phyloP scores from a whole-genome alignment of 2,113 vertebrate genomes.

The Phyllopteryx taeniolatus region DNA sequence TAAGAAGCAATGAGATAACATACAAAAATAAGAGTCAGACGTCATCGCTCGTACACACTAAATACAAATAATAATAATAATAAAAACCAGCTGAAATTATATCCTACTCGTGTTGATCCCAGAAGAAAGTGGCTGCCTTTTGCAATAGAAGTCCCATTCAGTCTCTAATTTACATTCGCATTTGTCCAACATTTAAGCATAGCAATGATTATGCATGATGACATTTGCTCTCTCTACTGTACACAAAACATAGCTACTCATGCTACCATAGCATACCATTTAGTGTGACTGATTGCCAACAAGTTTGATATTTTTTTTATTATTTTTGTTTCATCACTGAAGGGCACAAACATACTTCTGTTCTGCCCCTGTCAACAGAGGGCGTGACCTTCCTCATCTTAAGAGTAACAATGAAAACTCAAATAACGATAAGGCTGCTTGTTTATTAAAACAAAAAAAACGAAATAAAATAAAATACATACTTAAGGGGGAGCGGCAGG shows the following conservation, averaged over 20 bases:
- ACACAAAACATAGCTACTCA: background rate
- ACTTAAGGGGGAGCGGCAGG: too few relatives aligned
- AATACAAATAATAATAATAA: background rate
- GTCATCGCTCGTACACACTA: background rate
- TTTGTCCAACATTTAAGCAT: background rate
- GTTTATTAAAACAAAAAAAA: too few relatives aligned
- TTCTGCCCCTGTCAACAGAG: too few relatives aligned
- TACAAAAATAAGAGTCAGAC: background rate
- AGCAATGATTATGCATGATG: background rate
- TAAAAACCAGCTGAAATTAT: background rate
- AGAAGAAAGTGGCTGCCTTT: background rate
- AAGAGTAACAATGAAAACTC: too few relatives aligned
- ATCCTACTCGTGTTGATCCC: background rate
- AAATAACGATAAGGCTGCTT: too few relatives aligned
- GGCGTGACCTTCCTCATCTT: too few relatives aligned
- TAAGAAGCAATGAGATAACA: background rate
- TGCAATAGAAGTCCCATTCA: background rate
- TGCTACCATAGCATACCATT: too few relatives aligned
- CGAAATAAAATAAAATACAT: too few relatives aligned
- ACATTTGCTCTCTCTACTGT: background rate
- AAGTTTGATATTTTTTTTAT: too few relatives aligned
- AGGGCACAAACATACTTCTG: too few relatives aligned
- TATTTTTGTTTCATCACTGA: too few relatives aligned
- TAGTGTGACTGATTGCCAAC: too few relatives aligned
- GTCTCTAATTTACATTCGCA: background rate